Base-by-base conservation (phyloP, 1,140 invertebrate genomes). In the Drosophila burlai region DNA sequence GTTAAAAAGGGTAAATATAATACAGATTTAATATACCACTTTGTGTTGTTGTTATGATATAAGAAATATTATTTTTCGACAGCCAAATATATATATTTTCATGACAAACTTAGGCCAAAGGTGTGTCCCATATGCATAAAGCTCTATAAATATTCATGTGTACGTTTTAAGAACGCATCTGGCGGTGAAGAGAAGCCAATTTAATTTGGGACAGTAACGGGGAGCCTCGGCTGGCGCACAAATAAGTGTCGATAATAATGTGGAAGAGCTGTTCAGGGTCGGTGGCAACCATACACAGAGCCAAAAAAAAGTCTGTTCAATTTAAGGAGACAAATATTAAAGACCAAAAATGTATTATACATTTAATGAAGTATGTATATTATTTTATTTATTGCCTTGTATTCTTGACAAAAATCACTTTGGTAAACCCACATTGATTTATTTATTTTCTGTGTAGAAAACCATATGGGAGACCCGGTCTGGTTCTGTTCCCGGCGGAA, bases 401-500 rank as follows among this genome's bases (percentile, higher is more conserved):
- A 15, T 24, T 18, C 15, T 52, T 31, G 1, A 10, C 4, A 18
- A 29, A 31, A 4, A 18, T 4, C 10, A 18, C 2, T 50, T 29
- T 29, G 29, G 16, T 2, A 9, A 31, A 18, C 10, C 9, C 26
- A 31, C 2, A 6, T 13, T 18, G 10, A 31, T 36, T 55, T 26
- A 3, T 57, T 40, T 55, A 40, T 55, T 57, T 55, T 40, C 21
- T 40, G 36, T 57, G 54, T 57, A 57, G 21, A 24, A 26, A 26
- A 26, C 50, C 65, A 61, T 47, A 54, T 73, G 58, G 38, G 18
- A 38, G 31, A 38, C 7, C 40, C 8, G 34, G 24, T 38, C 40
- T 45, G 34, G 31, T 18, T 47, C n/a, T 29, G 18, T 55, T 59
- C 61, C 38, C 64, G 54, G 71, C 85, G 84, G 85, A 89, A 89